A percentile compares a stretch with the other conserved stretches of the same genome.
phyloP scores from a whole-genome alignment of 2,797 vertebrate species.

The Mormyrus proboscirostris region DNA sequence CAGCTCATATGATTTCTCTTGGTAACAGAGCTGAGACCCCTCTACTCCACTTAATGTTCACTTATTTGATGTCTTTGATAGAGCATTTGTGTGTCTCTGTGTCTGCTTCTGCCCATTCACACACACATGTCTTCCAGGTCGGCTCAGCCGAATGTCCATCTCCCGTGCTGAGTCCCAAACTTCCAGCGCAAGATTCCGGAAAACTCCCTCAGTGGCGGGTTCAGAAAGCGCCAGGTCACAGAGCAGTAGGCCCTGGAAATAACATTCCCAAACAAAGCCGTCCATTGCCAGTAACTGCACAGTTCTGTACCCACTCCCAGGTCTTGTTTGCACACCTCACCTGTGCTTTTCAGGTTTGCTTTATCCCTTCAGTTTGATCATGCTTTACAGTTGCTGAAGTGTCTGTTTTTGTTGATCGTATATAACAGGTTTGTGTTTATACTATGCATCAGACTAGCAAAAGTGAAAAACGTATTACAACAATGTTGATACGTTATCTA shows the following conservation, averaged over 20 bases:
- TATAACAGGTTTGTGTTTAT: background rate
- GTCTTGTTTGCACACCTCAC: background rate
- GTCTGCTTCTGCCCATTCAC: background rate
- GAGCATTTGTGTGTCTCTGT: background rate
- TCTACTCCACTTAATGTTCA: background rate
- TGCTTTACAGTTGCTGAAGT: background rate
- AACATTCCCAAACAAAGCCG: background rate
- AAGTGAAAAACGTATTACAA: background rate
- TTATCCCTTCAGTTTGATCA: background rate
- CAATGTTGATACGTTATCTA: background rate
- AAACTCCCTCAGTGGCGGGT: constrained; percentile 43
- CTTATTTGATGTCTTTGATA: background rate
- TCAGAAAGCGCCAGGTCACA: constrained; percentile 43
- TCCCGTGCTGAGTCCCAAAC: constrained; percentile 55
- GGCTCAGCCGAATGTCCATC: constrained; percentile 58
- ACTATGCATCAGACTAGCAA: background rate
- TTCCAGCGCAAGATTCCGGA: constrained; percentile 45
- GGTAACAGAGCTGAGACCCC: background rate
- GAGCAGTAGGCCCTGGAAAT: constrained; percentile 81
- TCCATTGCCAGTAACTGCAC: constrained; percentile 13
- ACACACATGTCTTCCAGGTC: constrained; percentile 52
- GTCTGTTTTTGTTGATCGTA: background rate
- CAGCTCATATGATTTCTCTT: background rate
- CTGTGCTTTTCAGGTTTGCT: background rate
- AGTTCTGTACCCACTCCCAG: background rate